Conservation (phyloP, 2,888 invertebrate species). For the Agrochola lota region DNA sequence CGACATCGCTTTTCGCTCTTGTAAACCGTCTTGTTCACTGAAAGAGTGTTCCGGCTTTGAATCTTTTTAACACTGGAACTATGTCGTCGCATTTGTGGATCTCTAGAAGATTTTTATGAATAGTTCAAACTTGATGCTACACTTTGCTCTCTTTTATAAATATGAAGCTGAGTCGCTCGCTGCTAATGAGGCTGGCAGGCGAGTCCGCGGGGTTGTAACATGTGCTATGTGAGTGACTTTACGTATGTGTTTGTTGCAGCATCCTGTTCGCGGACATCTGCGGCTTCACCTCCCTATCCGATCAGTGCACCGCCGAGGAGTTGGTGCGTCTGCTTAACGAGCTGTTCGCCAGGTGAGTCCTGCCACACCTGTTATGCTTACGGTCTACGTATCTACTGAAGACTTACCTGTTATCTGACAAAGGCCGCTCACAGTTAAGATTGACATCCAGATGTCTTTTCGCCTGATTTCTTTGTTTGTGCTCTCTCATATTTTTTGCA, state of each 20-base stretch:
- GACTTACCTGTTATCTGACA: not conserved
- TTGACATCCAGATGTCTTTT: not conserved
- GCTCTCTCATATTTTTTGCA: not conserved
- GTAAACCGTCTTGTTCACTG: not conserved
- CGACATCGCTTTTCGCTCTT: not conserved
- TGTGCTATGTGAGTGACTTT: not conserved
- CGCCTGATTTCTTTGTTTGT: not conserved
- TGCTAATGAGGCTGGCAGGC: not conserved
- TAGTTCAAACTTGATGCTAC: not conserved
- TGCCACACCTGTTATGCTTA: not conserved
- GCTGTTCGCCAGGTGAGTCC: constrained; percentile 95
- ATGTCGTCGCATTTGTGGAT: not conserved
- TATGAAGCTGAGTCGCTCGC: not conserved
- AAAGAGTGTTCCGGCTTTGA: not conserved
- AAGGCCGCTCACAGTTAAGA: too few relatives aligned
- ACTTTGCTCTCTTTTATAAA: not conserved
- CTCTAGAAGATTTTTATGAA: not conserved
- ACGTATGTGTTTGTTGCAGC: constrained; percentile 88
- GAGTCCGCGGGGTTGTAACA: not conserved
- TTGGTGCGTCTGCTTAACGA: constrained; percentile 96
- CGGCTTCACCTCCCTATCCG: constrained; percentile 97
- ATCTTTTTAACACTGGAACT: not conserved
- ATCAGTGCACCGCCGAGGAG: constrained; percentile 98
- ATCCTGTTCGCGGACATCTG: constrained; percentile 98
- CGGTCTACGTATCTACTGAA: too few relatives aligned